Evolutionary conservation across 2,888 invertebrate species (phyloP), one percentile per base, ranked within the genome.

Genomic region (Pseudococcus jackbeardsleyi): DNA sequence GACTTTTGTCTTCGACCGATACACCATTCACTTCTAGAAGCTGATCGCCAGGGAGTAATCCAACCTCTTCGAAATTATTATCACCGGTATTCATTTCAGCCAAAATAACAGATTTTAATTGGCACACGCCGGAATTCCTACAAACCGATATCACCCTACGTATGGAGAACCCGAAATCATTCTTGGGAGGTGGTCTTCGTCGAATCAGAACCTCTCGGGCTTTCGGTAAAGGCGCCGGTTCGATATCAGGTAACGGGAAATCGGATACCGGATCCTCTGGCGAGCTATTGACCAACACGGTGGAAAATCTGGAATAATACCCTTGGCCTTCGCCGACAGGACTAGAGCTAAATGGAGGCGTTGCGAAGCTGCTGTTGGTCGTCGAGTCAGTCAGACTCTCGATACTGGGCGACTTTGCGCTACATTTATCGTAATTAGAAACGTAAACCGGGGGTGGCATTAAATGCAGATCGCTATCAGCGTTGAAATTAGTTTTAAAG

Each of bases 131-230:
- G 15, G 89, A 90, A 33, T 33, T 54, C 89, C 96, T 93, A 91
- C 96, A 95, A 89, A 97, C 94, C 84, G 97, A 94, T 91, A 96
- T 95, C 3, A 97, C 97, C 90, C 98, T 94, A 8, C 98, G 94
- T 89, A 98, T 93, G 89, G 97, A 98, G 91, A 98, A 98, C 0
- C 98, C 98, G 91, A 98, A 98, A 92, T 98, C 98, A 90, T 96
- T 96, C 88, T 96, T 93, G 0, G 97, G 96, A 77, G 95, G 94
- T 90, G 95, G 95, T 91, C 96, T 96, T 4, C 96, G 92, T 90
- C 94, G 94, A 89, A 98, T 95, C 0, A 94, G 94, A 86, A 98
- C 92, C 85, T 94, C 93, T 90, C 98, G 93, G 0, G 97, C 95
- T 89, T 94, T 93, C 7, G 96, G 96, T 89, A 96, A 91, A 90